Evolutionary conservation across 2,113 vertebrate genomes (phyloP).

Genomic region (Rhinopomastus cyanomelas): DNA sequence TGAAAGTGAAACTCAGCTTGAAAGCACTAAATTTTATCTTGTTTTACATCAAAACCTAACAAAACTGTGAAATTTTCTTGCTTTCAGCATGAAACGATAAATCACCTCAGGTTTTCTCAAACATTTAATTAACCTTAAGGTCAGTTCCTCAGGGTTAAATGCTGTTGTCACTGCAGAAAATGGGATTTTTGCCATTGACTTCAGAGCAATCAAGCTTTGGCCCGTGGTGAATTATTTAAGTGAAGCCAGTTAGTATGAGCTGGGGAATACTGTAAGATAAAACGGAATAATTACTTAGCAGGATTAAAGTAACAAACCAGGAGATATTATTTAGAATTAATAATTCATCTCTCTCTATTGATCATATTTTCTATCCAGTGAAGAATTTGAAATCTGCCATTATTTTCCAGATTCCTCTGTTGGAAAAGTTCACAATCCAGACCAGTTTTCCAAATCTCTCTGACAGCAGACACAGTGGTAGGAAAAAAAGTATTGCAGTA

Average conservation of each 20-base stretch:
- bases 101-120: conserved; percentile 62
- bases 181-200: conserved; percentile 55
- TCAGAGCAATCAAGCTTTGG: conserved; percentile 37
- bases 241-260: background rate
- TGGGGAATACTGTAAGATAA: conserved; percentile 31
- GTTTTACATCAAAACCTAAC: conserved; percentile 61
- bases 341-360: background rate
- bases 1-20: conserved; percentile 36
- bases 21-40: conserved; percentile 44
- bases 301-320: background rate
- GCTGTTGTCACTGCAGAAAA: conserved; percentile 51
- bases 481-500: background rate
- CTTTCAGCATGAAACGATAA: conserved; percentile 64
- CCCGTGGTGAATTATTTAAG: conserved; percentile 30
- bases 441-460: background rate
- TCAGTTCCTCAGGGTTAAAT: conserved; percentile 63
- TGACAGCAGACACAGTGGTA: background rate
- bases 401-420: background rate
- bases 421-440: background rate
- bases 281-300: background rate
- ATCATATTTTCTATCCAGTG: background rate
- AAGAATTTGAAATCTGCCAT: background rate
- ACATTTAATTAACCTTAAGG: conserved; percentile 71
- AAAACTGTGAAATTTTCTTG: conserved; percentile 61
- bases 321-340: conserved; percentile 20